These are phyloP conservation scores for Oreochromis aureus DNA, from an alignment of 2,113 vertebrate species.

Conservation along the genomic window DNA sequence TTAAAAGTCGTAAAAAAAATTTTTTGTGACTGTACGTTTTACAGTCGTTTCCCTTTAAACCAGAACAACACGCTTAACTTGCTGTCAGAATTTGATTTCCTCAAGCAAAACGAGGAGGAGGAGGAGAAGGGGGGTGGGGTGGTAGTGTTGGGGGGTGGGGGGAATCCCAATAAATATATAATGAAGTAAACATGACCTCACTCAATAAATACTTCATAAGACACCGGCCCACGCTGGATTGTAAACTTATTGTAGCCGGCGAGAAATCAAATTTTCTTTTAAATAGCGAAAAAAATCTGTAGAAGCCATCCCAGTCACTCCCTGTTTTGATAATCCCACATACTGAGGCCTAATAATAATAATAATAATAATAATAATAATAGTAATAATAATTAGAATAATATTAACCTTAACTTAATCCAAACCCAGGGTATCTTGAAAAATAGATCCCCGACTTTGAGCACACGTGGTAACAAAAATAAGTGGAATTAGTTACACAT, in stretches of 20 bases:
- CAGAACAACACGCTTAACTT: constrained; percentile 61
- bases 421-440: constrained; percentile 44
- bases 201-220: constrained; percentile 91
- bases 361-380: neutral
- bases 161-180: constrained; percentile 86
- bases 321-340: constrained; percentile 40
- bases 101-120: constrained; percentile 66
- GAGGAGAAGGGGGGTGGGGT: neutral
- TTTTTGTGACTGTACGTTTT: constrained; percentile 52
- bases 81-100: constrained; percentile 75
- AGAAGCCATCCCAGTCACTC: constrained; percentile 36
- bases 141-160: neutral
- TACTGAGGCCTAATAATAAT: constrained; percentile 39
- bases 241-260: constrained; percentile 66
- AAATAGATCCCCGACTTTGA: constrained; percentile 62
- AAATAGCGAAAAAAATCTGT: constrained; percentile 31
- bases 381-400: constrained; percentile 1
- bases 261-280: neutral
- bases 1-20: constrained; percentile 52
- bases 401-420: neutral
- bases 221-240: constrained; percentile 71
- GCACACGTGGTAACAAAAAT: constrained; percentile 76
- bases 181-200: constrained; percentile 93
- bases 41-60: constrained; percentile 57
- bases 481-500: constrained; percentile 84